phyloP scores from a whole-genome alignment of 2,797 vertebrate genomes.

The Anabacerthia variegaticeps region DNA sequence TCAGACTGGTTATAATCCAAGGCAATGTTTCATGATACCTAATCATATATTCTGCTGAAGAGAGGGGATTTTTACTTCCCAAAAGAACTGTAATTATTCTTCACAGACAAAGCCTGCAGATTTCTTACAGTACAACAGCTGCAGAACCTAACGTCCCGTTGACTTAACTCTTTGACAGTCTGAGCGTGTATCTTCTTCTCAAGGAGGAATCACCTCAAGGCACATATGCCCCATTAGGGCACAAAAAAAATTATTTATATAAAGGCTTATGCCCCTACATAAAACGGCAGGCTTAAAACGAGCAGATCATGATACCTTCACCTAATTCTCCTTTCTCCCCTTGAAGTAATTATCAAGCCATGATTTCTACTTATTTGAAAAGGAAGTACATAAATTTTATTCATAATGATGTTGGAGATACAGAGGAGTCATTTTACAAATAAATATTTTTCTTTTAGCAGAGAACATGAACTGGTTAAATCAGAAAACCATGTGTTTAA shows the following conservation, averaged over 20 bases:
- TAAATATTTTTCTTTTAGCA: not conserved
- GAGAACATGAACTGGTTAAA: not conserved
- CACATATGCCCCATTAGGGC: accelerated
- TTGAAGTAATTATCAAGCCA: not conserved
- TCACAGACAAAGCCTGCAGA: not conserved
- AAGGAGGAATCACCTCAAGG: not conserved
- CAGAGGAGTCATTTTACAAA: not conserved
- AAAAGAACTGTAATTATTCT: not conserved
- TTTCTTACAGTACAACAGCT: not conserved
- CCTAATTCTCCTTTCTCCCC: not conserved
- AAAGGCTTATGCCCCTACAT: not conserved
- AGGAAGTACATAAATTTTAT: not conserved
- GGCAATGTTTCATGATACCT: not conserved
- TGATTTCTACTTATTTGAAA: not conserved
- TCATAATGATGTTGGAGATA: not conserved
- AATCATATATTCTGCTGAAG: constrained; percentile 2
- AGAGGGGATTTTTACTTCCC: not conserved
- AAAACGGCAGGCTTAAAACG: not conserved
- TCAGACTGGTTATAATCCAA: constrained; percentile 10
- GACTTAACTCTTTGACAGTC: not conserved
- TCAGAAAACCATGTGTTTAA: not conserved
- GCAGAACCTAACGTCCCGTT: not conserved
- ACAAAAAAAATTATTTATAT: not conserved
- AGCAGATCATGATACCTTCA: not conserved
- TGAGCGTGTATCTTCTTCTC: not conserved